Percentiles rank a stretch among this genome's conserved stretches.
Evolutionary conservation across 2,113 vertebrate species (phyloP).

Genomic region (Lepidothrix coronata): DNA sequence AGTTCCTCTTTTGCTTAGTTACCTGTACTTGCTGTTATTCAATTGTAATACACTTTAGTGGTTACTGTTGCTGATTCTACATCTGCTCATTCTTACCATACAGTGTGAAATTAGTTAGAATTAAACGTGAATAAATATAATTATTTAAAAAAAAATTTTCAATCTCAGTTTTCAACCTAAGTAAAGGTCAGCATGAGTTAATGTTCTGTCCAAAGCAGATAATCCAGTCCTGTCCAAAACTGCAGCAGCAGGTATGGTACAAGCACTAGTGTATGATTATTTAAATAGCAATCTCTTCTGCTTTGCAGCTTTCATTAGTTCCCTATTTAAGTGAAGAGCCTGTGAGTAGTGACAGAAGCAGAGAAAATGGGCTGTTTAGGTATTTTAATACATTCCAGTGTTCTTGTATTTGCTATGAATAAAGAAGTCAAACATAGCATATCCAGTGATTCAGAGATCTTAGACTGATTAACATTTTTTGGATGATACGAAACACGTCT

Average conservation of each 20-base stretch:
- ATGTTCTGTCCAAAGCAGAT: not conserved
- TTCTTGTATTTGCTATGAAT: not conserved
- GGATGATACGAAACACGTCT: not conserved
- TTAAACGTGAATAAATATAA: not conserved
- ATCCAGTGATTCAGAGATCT: not conserved
- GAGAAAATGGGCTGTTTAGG: not conserved
- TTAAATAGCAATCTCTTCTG: not conserved
- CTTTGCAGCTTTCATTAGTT: conserved; percentile 1
- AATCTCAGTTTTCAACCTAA: not conserved
- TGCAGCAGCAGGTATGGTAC: not conserved
- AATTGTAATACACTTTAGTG: not conserved
- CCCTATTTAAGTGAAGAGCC: conserved; percentile 22
- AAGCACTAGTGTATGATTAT: not conserved
- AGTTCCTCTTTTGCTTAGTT: not conserved
- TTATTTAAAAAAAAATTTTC: not conserved
- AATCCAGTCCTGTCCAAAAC: not conserved
- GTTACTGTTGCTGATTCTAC: not conserved
- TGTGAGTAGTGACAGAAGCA: conserved; percentile 1
- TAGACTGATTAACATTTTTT: not conserved
- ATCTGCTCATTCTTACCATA: not conserved
- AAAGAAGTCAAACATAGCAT: conserved; percentile 8
- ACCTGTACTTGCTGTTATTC: not conserved
- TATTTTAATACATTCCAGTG: not conserved
- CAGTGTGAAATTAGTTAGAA: not conserved
- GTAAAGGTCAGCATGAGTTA: not conserved